Conservation (phyloP, 2,113 vertebrate species). For the Origma solitaria region DNA sequence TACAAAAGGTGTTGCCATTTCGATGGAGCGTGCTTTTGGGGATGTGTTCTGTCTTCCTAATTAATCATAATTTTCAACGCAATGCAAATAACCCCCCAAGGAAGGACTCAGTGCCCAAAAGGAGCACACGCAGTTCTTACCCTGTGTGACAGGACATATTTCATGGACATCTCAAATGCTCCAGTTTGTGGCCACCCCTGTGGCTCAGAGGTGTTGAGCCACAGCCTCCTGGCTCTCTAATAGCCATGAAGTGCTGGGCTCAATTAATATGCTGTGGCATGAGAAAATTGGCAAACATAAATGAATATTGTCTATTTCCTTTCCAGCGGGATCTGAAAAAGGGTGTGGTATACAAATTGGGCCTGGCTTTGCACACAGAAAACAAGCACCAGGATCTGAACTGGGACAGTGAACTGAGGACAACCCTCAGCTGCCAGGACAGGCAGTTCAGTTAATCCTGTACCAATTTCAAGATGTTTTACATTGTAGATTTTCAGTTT, state of each 20-base stretch:
- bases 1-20: background rate
- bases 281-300: background rate
- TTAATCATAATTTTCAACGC: background rate
- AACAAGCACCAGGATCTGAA: background rate
- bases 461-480: background rate
- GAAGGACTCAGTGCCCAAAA: background rate
- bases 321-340: background rate
- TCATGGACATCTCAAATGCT: background rate
- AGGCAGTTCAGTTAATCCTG: background rate
- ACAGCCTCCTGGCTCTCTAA: no score
- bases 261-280: fast-evolving
- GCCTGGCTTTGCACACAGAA: background rate
- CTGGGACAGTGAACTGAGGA: fast-evolving
- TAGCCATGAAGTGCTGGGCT: background rate
- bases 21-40: background rate
- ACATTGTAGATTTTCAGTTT: background rate
- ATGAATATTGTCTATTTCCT: background rate
- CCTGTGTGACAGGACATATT: fast-evolving
- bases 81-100: fast-evolving
- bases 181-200: background rate
- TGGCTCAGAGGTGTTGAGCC: background rate
- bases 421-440: background rate
- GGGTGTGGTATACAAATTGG: background rate
- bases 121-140: fast-evolving
- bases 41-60: background rate